Evolutionary conservation across 2,888 invertebrate genomes (phyloP), one percentile per base, ranked within the genome.

Genomic region (Scaeva pyrastri): DNA sequence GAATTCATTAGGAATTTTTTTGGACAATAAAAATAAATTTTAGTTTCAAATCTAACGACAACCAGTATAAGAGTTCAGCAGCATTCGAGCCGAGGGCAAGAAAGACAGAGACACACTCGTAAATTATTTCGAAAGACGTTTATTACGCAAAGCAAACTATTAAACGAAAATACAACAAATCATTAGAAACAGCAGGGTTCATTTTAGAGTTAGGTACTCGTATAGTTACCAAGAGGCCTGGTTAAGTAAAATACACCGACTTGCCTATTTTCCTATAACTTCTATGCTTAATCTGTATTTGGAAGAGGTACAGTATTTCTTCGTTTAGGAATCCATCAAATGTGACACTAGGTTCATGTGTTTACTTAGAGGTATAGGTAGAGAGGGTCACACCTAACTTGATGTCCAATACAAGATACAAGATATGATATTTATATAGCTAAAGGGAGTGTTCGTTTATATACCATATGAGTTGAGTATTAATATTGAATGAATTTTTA

Each of bases 1-100:
- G 50, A 83, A 83, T 83, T 83, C 64, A 74, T 83, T 83, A 83
- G 64, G 74, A 79, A 71, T 83, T 79, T 83, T 76, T 60, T 48
- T 52, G 70, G 70, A 84, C 78, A 83, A 62, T 74, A 50, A 79
- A 81, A 79, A 74, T 74, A 79, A 84, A 74, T 83, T 78, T 70
- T 73, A 73, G 56, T 78, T 83, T 31, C 62, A 56, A 74, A 79
- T 39, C 23, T 48, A 50, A 56, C 39, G 66, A 50, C 31, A 26
- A 36, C 21, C 4, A 12, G 21, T 52, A 11, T 23, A 14, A 39
- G 50, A 66, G 50, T 21, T 52, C 5, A 39, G 36, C 26, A 68
- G 50, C 50, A 64, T 45, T n/a, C n/a, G 21, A 12, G 6, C n/a
- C n/a, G n/a, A 31, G 21, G 60, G 39, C 60, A 19, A 45, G 16